Conservation (phyloP, 35 echinoderm and acorn worm genomes). For the Holothuria glaberrima region DNA sequence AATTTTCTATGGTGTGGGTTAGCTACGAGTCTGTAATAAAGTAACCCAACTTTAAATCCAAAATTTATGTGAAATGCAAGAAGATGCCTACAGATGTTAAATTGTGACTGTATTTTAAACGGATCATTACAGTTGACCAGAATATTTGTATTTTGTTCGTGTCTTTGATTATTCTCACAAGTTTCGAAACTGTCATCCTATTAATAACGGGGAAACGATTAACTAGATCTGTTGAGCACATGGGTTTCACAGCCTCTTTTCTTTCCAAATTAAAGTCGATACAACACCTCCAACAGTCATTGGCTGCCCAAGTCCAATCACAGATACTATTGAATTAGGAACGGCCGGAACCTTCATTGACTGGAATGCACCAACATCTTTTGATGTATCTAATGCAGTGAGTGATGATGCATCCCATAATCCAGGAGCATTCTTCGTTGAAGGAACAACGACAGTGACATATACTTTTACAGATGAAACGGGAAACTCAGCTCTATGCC, state of each 20-base stretch:
- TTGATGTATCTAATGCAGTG: slow-evolving; percentile 44
- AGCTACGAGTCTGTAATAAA: too few species aligned
- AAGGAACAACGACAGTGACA: slow-evolving; percentile 48
- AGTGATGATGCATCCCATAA: not conserved
- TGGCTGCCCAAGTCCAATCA: not conserved
- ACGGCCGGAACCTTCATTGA: not conserved
- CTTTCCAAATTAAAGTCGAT: not conserved
- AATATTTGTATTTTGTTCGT: too few species aligned
- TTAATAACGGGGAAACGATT: too few species aligned
- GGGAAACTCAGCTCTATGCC: slow-evolving; percentile 10
- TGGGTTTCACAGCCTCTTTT: not conserved
- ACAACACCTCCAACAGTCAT: not conserved
- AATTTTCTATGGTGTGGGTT: too few species aligned
- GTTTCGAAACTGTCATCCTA: too few species aligned
- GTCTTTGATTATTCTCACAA: too few species aligned
- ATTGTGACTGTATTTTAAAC: too few species aligned
- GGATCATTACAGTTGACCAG: too few species aligned
- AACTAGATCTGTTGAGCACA: too few species aligned
- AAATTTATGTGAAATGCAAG: too few species aligned
- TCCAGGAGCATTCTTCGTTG: slow-evolving; percentile 18
- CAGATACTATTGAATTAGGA: not conserved
- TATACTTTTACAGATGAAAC: slow-evolving; percentile 52
- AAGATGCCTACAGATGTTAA: too few species aligned
- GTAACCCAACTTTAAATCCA: too few species aligned
- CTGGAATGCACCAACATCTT: slow-evolving; percentile 51